Evolutionary conservation across 1,140 invertebrate species (phyloP), one percentile per base, ranked within the genome.

Genomic region (Atta texana): DNA sequence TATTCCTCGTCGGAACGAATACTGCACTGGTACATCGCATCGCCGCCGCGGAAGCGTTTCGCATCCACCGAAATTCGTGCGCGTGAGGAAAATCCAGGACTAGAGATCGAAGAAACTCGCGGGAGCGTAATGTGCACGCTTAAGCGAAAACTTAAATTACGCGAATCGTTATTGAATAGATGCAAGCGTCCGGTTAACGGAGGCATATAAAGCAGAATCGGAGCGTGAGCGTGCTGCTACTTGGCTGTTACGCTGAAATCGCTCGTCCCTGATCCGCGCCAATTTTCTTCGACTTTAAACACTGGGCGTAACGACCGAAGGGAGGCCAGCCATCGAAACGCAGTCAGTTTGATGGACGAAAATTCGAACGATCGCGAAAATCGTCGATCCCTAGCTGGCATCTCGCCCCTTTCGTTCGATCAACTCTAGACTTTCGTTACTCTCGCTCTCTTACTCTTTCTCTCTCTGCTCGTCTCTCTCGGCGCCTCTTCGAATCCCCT

Each of bases 211-310:
- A 61, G 55, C 39, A 24, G 55, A 84, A 75, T 84, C 80, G 69
- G 55, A 61, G 68, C 78, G 51, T n/a, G 68, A 61, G 55, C 39
- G 10, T 49, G 77, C 28, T 34, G 68, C 55, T 84, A 75, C 69
- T 84, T 84, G 80, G 80, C 57, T 61, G 80, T 84, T 74, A 84
- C 69, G 34, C 14, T 8, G 12, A 51, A 84, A 75, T 84, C 80
- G 80, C 39, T 84, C 80, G 80, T 84, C 55, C 28, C 59, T 39
- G 69, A 84, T 63, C 80, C 80, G 39, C 69, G 69, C 55, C 80
- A 84, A 84, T 84, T 84, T 39, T 75, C 80, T 75, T 75, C 80
- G 80, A 84, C 69, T 84, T 84, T 84, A 84, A 84, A 84, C 80
- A 84, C 80, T 55, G 39, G 16, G 55, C 63, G 31, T 80, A 80